Base-by-base conservation (phyloP, 2,797 vertebrate species). In the Spea hammondii region DNA sequence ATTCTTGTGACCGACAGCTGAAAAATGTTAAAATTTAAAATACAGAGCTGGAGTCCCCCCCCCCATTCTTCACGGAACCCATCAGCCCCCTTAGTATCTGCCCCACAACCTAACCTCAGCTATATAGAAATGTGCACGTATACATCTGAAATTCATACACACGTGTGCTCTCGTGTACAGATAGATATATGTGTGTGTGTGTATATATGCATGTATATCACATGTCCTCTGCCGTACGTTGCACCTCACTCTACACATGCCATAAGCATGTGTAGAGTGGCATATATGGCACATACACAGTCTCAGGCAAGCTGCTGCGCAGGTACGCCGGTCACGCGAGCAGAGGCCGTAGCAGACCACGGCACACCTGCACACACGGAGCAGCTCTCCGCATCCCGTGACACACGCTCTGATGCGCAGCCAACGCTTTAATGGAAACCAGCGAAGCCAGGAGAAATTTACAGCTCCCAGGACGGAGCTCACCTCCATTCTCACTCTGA, bases 401-500 rank as follows among this genome's bases (percentile, higher is more conserved):
- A 82, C 79, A 82, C 75, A 69, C 54, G 48, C 74, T 82, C 70
- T 82, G 79, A 82, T 82, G 70, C 75, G 46, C 64, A 70, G 79
- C 79, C 79, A 82, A 82, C 48, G 73, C 6, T 12, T 74, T 82
- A 82, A 82, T 82, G 79, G 75, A 82, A 82, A 82, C 79, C 79
- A 82, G 79, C 57, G 11, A 77, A 50, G 74, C 79, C 75, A 73
- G 57, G 75, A 82, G 75, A 77, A 77, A 77, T 82, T 82, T 82
- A 82, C 70, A 53, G 74, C 70, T 82, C 79, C 79, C 79, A 73
- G 55, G 70, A 72, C 75, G 64, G 65, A 69, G 32, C 79, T 82
- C 79, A 82, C 79, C 79, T 82, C 79, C 79, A 82, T 82, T 81
- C 79, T 81, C 79, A 82, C 79, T 82, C 79, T 82, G 65, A 70